Conservation (phyloP, 2,888 invertebrate species). For the Kryphioiulus occultus region DNA sequence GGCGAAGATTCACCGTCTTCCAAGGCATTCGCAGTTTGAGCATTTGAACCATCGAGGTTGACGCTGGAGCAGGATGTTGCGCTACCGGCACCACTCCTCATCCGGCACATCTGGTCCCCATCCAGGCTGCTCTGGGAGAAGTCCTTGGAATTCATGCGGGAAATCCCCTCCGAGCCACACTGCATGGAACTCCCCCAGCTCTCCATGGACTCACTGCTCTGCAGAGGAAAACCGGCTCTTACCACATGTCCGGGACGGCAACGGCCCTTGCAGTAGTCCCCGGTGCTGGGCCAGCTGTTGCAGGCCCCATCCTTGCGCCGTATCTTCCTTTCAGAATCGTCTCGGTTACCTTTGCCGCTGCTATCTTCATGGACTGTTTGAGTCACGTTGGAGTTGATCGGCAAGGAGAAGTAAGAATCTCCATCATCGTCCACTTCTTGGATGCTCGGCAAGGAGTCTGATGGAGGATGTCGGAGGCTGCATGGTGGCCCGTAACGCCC, state of each 20-base stretch:
- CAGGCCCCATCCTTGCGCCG: slow-evolving; percentile 49
- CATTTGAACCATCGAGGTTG: background rate
- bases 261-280: slow-evolving; percentile 31
- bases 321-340: background rate
- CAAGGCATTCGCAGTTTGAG: background rate
- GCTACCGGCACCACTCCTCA: background rate
- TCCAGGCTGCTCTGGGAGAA: slow-evolving; percentile 25
- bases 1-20: slow-evolving; percentile 49
- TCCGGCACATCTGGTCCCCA: background rate
- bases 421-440: slow-evolving; percentile 77
- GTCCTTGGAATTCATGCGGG: slow-evolving; percentile 7
- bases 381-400: background rate
- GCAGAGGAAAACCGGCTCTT: background rate
- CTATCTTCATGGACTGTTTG: background rate
- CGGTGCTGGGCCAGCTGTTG: slow-evolving; percentile 50
- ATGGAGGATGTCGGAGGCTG: background rate
- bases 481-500: background rate
- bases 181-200: slow-evolving; percentile 46
- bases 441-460: slow-evolving; percentile 70
- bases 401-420: slow-evolving; percentile 35
- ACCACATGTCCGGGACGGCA: background rate
- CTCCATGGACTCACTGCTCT: slow-evolving; percentile 16
- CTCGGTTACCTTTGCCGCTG: slow-evolving; percentile 25
- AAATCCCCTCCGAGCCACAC: slow-evolving; percentile 35
- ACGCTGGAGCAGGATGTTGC: background rate